Evolutionary conservation across 2,888 invertebrate genomes (phyloP).

Genomic region (Sycophila texana): DNA sequence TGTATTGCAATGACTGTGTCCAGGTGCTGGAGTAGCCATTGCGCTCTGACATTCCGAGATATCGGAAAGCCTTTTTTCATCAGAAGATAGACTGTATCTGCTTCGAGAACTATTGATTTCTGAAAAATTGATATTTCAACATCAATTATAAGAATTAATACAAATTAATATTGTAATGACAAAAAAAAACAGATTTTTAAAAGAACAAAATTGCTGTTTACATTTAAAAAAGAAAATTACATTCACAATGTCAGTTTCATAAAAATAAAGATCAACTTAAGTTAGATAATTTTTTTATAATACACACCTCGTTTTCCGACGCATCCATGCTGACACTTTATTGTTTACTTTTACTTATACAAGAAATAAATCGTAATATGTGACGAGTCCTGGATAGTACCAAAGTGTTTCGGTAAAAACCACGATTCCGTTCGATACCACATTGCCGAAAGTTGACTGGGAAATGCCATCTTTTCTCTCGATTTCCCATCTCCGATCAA

Average conservation of each 20-base stretch:
- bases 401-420: slow-evolving; percentile 19
- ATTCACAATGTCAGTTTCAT: neutral
- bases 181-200: too few species aligned
- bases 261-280: too few species aligned
- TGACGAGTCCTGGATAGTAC: neutral
- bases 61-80: slow-evolving; percentile 84
- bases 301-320: slow-evolving; percentile 59
- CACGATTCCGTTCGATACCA: neutral
- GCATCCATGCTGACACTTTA: slow-evolving; percentile 58
- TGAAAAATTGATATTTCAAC: slow-evolving; percentile 56
- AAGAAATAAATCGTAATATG: slow-evolving; percentile 17
- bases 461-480: slow-evolving; percentile 39
- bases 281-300: too few species aligned
- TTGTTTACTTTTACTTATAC: slow-evolving; percentile 43
- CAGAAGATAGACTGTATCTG: slow-evolving; percentile 81
- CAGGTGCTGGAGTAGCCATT: slow-evolving; percentile 85
- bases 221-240: too few species aligned
- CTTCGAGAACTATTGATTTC: slow-evolving; percentile 77
- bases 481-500: neutral
- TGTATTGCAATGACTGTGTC: slow-evolving; percentile 79
- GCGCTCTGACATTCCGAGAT: slow-evolving; percentile 84
- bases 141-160: neutral
- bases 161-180: neutral
- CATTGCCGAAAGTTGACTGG: neutral
- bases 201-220: too few species aligned